Evolutionary conservation across 2,888 invertebrate genomes (phyloP).

Genomic region (Epiperipatus broadwayi): DNA sequence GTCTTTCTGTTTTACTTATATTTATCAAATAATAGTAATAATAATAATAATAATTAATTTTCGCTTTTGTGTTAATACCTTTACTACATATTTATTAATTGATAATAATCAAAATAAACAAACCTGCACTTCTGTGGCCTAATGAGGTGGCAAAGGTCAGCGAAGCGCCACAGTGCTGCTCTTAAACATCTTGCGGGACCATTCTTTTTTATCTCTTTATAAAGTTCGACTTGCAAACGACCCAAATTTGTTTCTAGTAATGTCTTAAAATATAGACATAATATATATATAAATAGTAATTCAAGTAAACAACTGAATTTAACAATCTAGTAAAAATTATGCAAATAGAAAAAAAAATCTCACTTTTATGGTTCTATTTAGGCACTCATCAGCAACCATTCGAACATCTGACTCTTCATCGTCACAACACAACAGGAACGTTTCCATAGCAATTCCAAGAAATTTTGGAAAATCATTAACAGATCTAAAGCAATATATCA

Average conservation of each 20-base stretch:
- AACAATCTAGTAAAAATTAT: slow-evolving; percentile 9
- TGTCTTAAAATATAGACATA: slow-evolving; percentile 27
- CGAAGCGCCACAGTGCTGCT: slow-evolving; percentile 55
- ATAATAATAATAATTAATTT: too few species aligned
- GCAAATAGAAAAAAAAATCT: slow-evolving; percentile 14
- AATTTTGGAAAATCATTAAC: slow-evolving; percentile 34
- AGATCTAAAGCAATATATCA: slow-evolving; percentile 23
- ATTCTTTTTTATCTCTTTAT: slow-evolving; percentile 61
- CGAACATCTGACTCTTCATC: slow-evolving; percentile 56
- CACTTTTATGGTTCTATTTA: slow-evolving; percentile 55
- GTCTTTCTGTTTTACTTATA: too few species aligned
- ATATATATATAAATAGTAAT: background rate
- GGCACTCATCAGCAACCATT: slow-evolving; percentile 58
- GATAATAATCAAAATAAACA: slow-evolving; percentile 10
- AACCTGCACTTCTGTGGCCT: slow-evolving; percentile 47
- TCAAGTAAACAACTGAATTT: background rate
- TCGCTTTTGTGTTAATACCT: too few species aligned
- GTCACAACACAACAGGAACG: slow-evolving; percentile 48
- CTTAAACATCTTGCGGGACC: slow-evolving; percentile 47
- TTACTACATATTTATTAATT: too few species aligned
- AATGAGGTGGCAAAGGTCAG: slow-evolving; percentile 51
- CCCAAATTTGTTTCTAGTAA: slow-evolving; percentile 46
- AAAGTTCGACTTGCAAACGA: slow-evolving; percentile 56
- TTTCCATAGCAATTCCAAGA: slow-evolving; percentile 48
- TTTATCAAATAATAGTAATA: too few species aligned